phyloP scores from a whole-genome alignment of 2,888 invertebrate species.

The Frankliniella fusca region DNA sequence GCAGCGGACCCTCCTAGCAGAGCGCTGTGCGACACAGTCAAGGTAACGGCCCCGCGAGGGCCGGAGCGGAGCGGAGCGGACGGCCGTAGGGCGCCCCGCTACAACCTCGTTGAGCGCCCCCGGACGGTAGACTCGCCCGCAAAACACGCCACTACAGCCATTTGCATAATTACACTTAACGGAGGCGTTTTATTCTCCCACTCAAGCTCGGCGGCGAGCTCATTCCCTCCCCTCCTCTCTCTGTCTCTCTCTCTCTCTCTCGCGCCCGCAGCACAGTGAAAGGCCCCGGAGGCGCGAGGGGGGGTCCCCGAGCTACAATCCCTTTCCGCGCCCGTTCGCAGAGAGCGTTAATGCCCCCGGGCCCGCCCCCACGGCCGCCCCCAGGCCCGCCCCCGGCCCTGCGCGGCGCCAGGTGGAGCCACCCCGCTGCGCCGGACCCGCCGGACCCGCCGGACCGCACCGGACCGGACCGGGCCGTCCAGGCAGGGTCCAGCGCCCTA shows the following conservation, averaged over 20 bases:
- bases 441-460: neutral
- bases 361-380: no score
- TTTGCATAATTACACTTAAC: slow-evolving; percentile 26
- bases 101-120: slow-evolving; percentile 28
- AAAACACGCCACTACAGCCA: slow-evolving; percentile 21
- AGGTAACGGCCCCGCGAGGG: no score
- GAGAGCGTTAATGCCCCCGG: no score
- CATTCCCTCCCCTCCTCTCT: neutral
- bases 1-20: no score
- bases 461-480: neutral
- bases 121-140: slow-evolving; percentile 24
- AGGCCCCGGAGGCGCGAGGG: neutral
- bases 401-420: neutral
- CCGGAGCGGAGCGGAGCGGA: neutral
- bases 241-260: neutral
- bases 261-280: neutral
- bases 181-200: slow-evolving; percentile 10
- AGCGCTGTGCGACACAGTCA: no score
- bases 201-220: neutral
- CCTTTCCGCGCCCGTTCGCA: no score
- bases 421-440: neutral
- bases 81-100: neutral
- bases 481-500: neutral
- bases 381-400: no score
- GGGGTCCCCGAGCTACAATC: no score